A percentile compares a stretch with the other conserved stretches of the same genome.
These are phyloP conservation scores for Euglossa dilemma DNA, from an alignment of 1,140 invertebrate genomes.

Conservation along the genomic window DNA sequence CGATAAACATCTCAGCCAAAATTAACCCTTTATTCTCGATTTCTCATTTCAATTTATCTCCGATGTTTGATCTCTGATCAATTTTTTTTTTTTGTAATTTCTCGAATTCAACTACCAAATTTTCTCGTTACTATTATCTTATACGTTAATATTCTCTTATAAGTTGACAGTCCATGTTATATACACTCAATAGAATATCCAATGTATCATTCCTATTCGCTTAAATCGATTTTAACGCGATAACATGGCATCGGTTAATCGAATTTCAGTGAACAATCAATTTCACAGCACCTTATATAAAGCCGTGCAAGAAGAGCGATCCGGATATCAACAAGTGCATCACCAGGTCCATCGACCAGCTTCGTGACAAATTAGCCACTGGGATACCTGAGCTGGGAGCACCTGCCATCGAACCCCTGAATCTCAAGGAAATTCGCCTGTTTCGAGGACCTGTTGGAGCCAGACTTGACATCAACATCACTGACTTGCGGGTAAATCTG, in stretches of 20 bases:
- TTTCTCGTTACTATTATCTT: no score
- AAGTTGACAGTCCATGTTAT: no score
- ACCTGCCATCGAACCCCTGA: constrained; percentile 86
- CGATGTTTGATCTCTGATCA: neutral
- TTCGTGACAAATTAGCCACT: constrained; percentile 84
- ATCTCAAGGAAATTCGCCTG: constrained; percentile 84
- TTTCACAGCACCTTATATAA: constrained; percentile 86
- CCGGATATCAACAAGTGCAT: constrained; percentile 86
- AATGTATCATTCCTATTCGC: neutral
- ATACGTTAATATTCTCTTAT: no score
- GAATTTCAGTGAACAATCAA: neutral
- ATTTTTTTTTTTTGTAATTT: no score
- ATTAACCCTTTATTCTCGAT: no score
- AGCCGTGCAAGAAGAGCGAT: constrained; percentile 85
- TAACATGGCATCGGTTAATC: neutral
- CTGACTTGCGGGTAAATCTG: constrained; percentile 82
- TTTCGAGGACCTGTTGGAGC: constrained; percentile 84
- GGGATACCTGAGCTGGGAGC: constrained; percentile 88
- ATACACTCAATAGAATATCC: no score
- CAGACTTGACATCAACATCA: constrained; percentile 85
- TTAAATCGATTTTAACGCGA: neutral
- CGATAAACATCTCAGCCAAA: no score
- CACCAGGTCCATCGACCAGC: constrained; percentile 84
- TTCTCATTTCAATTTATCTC: neutral
- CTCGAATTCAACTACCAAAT: no score